Evolutionary conservation across 2,888 invertebrate species (phyloP), one percentile per base, ranked within the genome.

Genomic region (Rutpela maculata): DNA sequence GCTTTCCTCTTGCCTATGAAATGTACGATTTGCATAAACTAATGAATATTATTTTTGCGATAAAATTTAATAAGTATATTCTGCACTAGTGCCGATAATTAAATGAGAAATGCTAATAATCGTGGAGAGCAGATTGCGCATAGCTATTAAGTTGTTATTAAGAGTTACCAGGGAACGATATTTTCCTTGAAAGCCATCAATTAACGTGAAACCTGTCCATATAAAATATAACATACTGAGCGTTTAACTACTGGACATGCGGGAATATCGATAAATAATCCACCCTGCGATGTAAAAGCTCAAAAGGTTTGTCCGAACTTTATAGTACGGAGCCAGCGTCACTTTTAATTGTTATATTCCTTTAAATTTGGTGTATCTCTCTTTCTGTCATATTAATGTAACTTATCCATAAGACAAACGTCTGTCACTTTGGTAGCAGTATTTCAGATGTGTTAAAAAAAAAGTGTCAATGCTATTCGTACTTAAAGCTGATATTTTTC

Each of bases 201-300:
- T 79, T 79, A 74, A 71, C 70, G 59, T 38, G 43, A 76, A 26
- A 74, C 77, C 73, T 67, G 77, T 77, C 75, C 79, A 67, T 73
- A 79, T 75, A 75, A 79, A 77, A 75, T 74, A 75, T 77, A 79
- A 77, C 73, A 69, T 77, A 74, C 77, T 60, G 75, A 79, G 77
- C 65, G 73, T 75, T 75, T 73, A 62, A 74, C 75, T 77, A 75
- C 79, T 74, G 79, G 26, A 75, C 75, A 65, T 26, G 57, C n/a
- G 63, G 60, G 57, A 68, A 62, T 31, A 62, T 35, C 62, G 35
- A 31, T 31, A 31, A 62, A 31, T 50, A 31, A 62, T 62, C 26
- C n/a, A n/a, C 31, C 15, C 31, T n/a, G 17, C 26, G 3, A 31
- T 11, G 15, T 62, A 62, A 26, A 31, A 62, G 26, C 11, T 22